These are phyloP conservation scores for Amphiprion percula DNA, from an alignment of 2,113 vertebrate species.

Conservation along the genomic window DNA sequence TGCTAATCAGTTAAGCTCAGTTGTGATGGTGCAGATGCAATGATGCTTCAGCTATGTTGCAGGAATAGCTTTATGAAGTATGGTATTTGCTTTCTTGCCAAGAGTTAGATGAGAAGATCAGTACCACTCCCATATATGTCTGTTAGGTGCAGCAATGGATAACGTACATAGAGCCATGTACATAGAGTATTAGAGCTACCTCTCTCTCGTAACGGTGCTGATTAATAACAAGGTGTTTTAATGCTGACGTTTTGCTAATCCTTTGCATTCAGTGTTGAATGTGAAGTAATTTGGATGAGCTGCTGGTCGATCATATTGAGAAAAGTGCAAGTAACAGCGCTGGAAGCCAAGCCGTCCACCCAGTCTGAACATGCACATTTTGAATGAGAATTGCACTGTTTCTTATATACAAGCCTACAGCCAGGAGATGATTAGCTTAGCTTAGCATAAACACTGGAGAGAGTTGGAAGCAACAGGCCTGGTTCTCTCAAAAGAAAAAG, in stretches of 20 bases:
- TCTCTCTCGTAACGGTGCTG: too few relatives aligned
- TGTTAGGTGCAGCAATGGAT: neutral
- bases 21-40: conserved; percentile 54
- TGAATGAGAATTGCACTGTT: too few relatives aligned
- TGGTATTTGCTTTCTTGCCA: neutral
- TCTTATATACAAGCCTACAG: neutral
- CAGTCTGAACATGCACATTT: too few relatives aligned
- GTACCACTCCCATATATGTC: neutral
- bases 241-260: too few relatives aligned
- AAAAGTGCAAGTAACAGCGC: too few relatives aligned
- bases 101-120: neutral
- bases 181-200: too few relatives aligned
- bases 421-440: neutral
- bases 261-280: too few relatives aligned
- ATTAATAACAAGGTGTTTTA: too few relatives aligned
- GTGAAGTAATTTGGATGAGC: too few relatives aligned
- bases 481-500: neutral
- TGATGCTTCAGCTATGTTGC: conserved; percentile 3
- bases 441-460: neutral
- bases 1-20: conserved; percentile 73
- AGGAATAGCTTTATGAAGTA: neutral
- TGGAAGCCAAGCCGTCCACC: too few relatives aligned
- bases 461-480: neutral
- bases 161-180: too few relatives aligned
- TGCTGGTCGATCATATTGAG: too few relatives aligned